Evolutionary conservation across 2,797 vertebrate genomes (phyloP).

Genomic region (Chiropotes sagulatus): DNA sequence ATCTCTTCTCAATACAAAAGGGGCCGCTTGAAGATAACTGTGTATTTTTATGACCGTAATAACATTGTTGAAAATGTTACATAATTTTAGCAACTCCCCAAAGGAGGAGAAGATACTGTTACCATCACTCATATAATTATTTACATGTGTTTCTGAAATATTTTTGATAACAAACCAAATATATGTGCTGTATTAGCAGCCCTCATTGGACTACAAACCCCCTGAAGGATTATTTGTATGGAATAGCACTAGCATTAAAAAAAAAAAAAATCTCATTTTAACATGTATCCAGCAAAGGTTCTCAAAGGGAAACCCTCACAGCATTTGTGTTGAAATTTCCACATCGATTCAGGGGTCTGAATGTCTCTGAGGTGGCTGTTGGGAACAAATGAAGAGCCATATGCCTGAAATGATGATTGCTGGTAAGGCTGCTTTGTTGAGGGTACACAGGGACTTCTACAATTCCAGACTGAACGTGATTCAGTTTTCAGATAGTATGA

Average conservation of each 20-base stretch:
- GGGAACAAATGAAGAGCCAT: neutral
- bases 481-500: neutral
- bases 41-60: neutral
- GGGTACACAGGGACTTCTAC: neutral
- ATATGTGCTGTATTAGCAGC: neutral
- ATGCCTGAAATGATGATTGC: neutral
- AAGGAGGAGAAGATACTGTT: neutral
- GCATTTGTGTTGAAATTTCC: neutral
- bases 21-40: neutral
- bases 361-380: neutral
- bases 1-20: neutral
- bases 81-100: neutral
- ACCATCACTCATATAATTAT: slow-evolving; percentile 15
- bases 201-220: neutral
- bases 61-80: neutral
- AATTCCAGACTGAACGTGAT: neutral
- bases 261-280: neutral
- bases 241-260: neutral
- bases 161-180: slow-evolving; percentile 36
- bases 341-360: neutral
- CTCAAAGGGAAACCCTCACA: neutral
- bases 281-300: neutral
- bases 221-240: slow-evolving; percentile 20
- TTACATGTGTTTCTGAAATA: slow-evolving; percentile 25
- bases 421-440: neutral